These are phyloP conservation scores for Acomys russatus DNA, from an alignment of 2,797 vertebrate genomes.

Conservation along the genomic window DNA sequence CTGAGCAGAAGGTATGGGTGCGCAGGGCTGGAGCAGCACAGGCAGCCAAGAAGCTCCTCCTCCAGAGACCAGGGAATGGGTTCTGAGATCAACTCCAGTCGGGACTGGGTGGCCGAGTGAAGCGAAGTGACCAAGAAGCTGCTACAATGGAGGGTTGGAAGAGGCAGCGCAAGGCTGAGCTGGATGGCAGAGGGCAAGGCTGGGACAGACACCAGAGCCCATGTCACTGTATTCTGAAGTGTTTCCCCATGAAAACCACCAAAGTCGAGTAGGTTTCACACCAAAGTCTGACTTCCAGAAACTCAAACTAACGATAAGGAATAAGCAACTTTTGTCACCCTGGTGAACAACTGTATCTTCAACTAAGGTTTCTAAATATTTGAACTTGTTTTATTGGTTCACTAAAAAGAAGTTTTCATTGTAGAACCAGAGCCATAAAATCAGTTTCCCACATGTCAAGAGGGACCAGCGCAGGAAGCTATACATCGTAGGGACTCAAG, in stretches of 20 bases:
- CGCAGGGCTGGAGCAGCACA: background rate
- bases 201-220: background rate
- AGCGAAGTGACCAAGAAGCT: background rate
- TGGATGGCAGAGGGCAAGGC: conserved; percentile 1
- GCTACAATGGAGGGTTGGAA: background rate
- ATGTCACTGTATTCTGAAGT: background rate
- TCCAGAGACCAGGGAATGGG: background rate
- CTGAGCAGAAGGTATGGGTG: background rate
- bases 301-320: conserved; percentile 54
- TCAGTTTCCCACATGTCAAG: conserved; percentile 65
- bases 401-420: conserved; percentile 58
- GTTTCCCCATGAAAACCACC: background rate
- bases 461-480: conserved; percentile 64
- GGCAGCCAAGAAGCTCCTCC: background rate
- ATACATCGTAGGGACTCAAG: conserved; percentile 70
- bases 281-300: conserved; percentile 52
- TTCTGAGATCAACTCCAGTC: background rate
- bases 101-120: background rate
- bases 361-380: conserved; percentile 66
- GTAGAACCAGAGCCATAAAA: conserved; percentile 65
- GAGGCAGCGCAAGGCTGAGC: background rate
- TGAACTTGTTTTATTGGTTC: conserved; percentile 53
- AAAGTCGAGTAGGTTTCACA: background rate
- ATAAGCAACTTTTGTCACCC: background rate
- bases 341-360: conserved; percentile 39